Evolutionary conservation across 2,888 invertebrate genomes (phyloP), one percentile per base, ranked within the genome.

Genomic region (Hoplodrina blanda): DNA sequence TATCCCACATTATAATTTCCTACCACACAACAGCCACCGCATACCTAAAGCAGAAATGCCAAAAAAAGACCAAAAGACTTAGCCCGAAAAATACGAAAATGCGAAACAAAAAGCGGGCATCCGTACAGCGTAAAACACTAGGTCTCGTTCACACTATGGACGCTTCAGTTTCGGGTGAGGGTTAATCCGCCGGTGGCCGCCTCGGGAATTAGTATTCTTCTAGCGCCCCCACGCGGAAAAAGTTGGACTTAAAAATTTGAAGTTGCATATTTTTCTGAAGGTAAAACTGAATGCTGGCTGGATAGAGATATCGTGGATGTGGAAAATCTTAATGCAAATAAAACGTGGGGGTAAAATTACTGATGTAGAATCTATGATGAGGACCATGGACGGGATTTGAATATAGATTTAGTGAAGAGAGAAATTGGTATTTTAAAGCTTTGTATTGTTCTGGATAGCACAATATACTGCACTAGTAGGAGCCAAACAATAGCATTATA

Each of bases 171-270:
- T 86, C 69, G 81, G 82, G 71, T 69, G 66, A 69, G 80, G 80
- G 89, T 85, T 88, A 89, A 89, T 89, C 89, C 86, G 73, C 68
- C 73, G 78, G 50, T 72, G 77, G 80, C 83, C 78, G 83, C 85
- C 67, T 66, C 72, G 74, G 78, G 88, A 85, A 90, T 90, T 89
- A 89, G 88, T 90, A 90, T 90, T 90, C 90, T 89, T 87, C 85
- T 81, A 82, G 83, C 84, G 85, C 73, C 80, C 72, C 81, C 81
- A 75, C 76, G 79, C 82, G 85, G 85, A 86, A 89, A 88, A 88
- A 89, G 85, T 86, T 85, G 69, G 85, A 84, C 87, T 87, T 88
- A 85, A 87, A 89, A 87, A 81, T 88, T 86, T 87, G 80, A 84
- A 80, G 78, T 78, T 84, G 85, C 81, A 85, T 86, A 82, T 84